These are phyloP conservation scores for Micromussa lordhowensis DNA, from an alignment of 92 coral and sea anemone species.

Conservation along the genomic window DNA sequence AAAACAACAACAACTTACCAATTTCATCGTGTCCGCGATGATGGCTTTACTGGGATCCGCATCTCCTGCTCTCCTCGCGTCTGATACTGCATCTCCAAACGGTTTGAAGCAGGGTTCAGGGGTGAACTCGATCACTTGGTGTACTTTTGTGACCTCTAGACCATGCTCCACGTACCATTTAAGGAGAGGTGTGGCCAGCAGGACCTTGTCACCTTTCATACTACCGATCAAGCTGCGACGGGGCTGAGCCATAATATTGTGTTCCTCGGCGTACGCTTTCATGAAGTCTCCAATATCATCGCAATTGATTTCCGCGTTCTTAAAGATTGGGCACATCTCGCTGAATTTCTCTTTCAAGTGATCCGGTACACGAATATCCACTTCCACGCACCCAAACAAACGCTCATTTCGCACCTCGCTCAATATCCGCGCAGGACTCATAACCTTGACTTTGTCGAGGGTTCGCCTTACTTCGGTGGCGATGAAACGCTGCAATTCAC, in stretches of 20 bases:
- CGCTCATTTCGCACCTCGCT: conserved; percentile 17
- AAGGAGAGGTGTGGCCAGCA: conserved; percentile 59
- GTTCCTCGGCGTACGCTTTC: conserved; percentile 26
- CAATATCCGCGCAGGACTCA: conserved; percentile 38
- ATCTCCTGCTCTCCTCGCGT: conserved; percentile 41
- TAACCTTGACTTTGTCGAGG: conserved; percentile 1
- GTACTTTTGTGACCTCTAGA: conserved; percentile 32
- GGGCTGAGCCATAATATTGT: conserved; percentile 46
- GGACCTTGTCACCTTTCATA: conserved; percentile 27
- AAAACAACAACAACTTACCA: too few relatives aligned
- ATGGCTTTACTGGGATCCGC: conserved; percentile 41
- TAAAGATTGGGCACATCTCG: conserved; percentile 40
- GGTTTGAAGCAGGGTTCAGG: conserved; percentile 54
- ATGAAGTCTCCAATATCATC: conserved; percentile 58
- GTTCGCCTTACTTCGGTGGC: conserved; percentile 18
- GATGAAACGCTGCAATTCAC: conserved; percentile 1
- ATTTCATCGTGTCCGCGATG: neutral
- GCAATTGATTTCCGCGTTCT: conserved; percentile 33
- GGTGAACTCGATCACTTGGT: conserved; percentile 54
- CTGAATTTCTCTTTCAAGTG: conserved; percentile 36
- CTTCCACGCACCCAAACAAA: conserved; percentile 62
- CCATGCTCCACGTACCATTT: conserved; percentile 71
- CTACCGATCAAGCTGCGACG: conserved; percentile 41
- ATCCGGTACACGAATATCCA: conserved; percentile 55
- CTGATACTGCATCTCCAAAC: conserved; percentile 46